A percentile compares a stretch with the other conserved stretches of the same genome.
These are phyloP conservation scores for Falco cherrug DNA, from an alignment of 2,797 vertebrate genomes.

Conservation along the genomic window DNA sequence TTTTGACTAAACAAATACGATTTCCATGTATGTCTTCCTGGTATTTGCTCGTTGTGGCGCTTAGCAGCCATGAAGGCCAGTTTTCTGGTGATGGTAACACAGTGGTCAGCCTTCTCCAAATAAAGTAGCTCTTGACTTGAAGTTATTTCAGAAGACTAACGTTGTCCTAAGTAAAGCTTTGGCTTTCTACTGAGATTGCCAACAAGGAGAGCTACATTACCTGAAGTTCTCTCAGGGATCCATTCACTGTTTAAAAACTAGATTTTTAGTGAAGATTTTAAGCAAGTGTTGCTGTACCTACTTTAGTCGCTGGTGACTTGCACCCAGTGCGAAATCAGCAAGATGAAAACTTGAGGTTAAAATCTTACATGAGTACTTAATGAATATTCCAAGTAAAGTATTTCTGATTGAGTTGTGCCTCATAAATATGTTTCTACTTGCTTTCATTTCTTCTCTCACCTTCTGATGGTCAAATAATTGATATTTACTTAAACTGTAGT, in stretches of 20 bases:
- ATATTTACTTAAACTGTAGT: not conserved
- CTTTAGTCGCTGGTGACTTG: not conserved
- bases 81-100: not conserved
- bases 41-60: not conserved
- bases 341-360: not conserved
- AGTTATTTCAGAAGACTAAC: not conserved
- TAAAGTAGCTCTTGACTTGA: not conserved
- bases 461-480: not conserved
- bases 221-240: not conserved
- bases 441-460: not conserved
- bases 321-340: not conserved
- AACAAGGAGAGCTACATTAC: not conserved
- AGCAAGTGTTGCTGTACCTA: not conserved
- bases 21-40: not conserved
- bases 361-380: not conserved
- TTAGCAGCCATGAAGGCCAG: not conserved
- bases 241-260: not conserved
- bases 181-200: not conserved
- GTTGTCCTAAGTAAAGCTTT: not conserved
- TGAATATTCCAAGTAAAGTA: not conserved
- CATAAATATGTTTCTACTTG: not conserved
- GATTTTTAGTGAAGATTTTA: not conserved
- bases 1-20: not conserved
- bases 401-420: not conserved
- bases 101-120: not conserved